A percentile compares a stretch with the other conserved stretches of the same genome.
phyloP scores from a whole-genome alignment of 2,888 invertebrate genomes.

The Phaonia tiefii region DNA sequence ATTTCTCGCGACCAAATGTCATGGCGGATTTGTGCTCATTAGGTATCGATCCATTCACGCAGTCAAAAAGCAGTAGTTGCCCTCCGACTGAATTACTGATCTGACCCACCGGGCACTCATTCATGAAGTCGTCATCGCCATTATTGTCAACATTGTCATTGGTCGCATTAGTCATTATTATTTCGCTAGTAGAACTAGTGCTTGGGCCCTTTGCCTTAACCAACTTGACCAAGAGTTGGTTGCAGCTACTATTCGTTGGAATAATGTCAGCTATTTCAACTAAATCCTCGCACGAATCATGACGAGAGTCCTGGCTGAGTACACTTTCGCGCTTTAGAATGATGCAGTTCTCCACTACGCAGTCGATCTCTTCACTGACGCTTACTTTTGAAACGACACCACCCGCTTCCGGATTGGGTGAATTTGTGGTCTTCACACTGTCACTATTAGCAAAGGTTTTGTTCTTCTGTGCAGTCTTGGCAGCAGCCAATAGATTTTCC shows the following conservation, averaged over 20 bases:
- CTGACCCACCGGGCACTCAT: slow-evolving; percentile 55
- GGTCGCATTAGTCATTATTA: slow-evolving; percentile 75
- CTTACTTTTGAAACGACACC: slow-evolving; percentile 79
- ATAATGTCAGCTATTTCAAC: slow-evolving; percentile 82
- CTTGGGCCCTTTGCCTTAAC: slow-evolving; percentile 73
- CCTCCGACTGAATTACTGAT: slow-evolving; percentile 71
- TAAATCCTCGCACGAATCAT: slow-evolving; percentile 71
- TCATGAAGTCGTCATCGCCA: slow-evolving; percentile 71
- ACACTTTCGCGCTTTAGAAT: slow-evolving; percentile 77
- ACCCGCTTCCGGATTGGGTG: slow-evolving; percentile 66
- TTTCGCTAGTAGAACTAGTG: slow-evolving; percentile 70
- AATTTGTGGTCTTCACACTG: slow-evolving; percentile 69
- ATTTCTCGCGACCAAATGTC: slow-evolving; percentile 84
- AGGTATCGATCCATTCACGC: slow-evolving; percentile 73
- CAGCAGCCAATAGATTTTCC: slow-evolving; percentile 73
- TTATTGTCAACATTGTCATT: slow-evolving; percentile 69
- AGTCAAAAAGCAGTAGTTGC: slow-evolving; percentile 76
- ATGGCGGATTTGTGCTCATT: slow-evolving; percentile 78
- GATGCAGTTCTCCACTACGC: slow-evolving; percentile 75
- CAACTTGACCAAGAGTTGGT: slow-evolving; percentile 84
- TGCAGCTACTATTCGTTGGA: slow-evolving; percentile 85
- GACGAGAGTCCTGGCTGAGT: slow-evolving; percentile 66
- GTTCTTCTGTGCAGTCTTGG: slow-evolving; percentile 68
- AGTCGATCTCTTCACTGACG: slow-evolving; percentile 76
- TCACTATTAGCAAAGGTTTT: slow-evolving; percentile 66